Base-by-base conservation (phyloP, 92 coral and sea anemone species). In the Parazoanthus darwini region DNA sequence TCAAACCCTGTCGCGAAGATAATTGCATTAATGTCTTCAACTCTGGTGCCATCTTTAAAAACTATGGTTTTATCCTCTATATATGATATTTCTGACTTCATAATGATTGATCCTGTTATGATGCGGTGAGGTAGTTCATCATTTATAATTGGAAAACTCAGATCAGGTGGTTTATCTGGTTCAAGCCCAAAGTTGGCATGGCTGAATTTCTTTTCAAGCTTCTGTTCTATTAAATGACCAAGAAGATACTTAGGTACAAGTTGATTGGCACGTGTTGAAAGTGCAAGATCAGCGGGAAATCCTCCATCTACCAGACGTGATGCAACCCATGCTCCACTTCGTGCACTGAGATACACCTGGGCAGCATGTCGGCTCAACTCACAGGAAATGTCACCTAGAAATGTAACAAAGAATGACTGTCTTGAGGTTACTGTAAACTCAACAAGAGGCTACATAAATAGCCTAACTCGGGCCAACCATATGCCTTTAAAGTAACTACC, bases 41-140 rank as follows among this genome's bases (percentile, higher is more conserved):
- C 77, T 18, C 79, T 89, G 46, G 93, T 90, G 16, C 94, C 94
- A 82, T 94, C 99, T 18, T 88, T 81, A n/a, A 97, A 94, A 22
- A 89, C 39, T 5, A 94, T 92, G 44, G 89, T 76, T 25, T 38
- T 92, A 2, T 91, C 95, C 22, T 92, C 80, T 18, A 95, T 63
- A 35, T 84, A 65, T 11, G 92, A 74, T 48, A 97, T 75, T 23
- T 92, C 94, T 22, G 90, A 78, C 86, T 93, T 97, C 33, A 93
- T 88, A 20, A 86, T 86, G 56, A 97, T 51, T 14, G 93, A 85
- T 15, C 99, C 99, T 38, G 97, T 93, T 23, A 97, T 82, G 33
- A 97, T 95, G 36, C 96, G 90, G 67, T 95, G 97, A 5, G 94
- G 96, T 37, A 97, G 93, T 51, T 92, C 96, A 80, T 97, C 99